These are phyloP conservation scores for Thysanoteuthis rhombus DNA, from an alignment of 2,888 invertebrate species.

Conservation along the genomic window DNA sequence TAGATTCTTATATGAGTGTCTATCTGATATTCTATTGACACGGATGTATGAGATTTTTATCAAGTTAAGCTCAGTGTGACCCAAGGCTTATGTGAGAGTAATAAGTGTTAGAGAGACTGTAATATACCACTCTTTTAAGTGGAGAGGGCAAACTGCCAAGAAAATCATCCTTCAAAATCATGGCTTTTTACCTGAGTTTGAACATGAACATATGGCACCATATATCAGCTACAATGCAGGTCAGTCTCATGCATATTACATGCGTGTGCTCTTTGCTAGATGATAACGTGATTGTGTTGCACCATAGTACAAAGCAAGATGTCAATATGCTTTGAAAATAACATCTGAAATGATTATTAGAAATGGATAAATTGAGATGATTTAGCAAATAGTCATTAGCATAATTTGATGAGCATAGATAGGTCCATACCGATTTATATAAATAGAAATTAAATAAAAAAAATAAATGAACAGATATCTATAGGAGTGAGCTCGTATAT, in stretches of 20 bases:
- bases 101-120: too few relatives aligned
- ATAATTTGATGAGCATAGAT: background rate
- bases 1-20: too few relatives aligned
- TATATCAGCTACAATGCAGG: too few relatives aligned
- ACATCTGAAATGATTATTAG: background rate
- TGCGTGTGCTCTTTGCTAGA: background rate
- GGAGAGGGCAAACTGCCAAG: too few relatives aligned
- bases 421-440: background rate
- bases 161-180: background rate
- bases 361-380: background rate
- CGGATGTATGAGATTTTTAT: too few relatives aligned
- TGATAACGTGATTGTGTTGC: background rate
- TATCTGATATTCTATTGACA: too few relatives aligned
- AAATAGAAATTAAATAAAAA: too few relatives aligned
- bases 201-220: background rate
- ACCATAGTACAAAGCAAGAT: background rate
- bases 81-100: too few relatives aligned
- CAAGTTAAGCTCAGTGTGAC: too few relatives aligned
- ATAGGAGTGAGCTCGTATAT: background rate
- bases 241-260: too few relatives aligned
- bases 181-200: background rate
- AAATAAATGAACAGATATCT: background rate
- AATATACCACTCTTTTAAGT: too few relatives aligned
- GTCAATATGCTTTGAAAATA: background rate
- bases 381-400: background rate